Evolutionary conservation across 2,797 vertebrate species (phyloP).

Genomic region (Chlorospingus semifuscus): DNA sequence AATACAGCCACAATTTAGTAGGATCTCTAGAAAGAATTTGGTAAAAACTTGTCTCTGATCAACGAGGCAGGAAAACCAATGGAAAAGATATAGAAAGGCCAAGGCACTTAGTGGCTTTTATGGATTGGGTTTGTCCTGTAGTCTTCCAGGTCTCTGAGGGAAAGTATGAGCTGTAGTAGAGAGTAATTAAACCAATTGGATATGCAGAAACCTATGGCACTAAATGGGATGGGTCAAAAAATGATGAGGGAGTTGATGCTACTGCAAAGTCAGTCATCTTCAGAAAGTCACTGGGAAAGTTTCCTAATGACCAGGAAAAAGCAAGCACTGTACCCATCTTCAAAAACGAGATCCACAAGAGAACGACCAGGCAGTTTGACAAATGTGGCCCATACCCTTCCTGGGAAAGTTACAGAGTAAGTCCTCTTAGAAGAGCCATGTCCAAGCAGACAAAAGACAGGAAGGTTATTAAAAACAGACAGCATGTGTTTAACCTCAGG

Average conservation of each 20-base stretch:
- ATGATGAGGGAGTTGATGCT: not conserved
- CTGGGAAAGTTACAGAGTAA: not conserved
- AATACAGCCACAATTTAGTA: not conserved
- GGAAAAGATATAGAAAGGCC: not conserved
- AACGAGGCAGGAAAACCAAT: not conserved
- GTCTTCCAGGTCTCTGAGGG: not conserved
- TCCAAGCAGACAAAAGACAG: not conserved
- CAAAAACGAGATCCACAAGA: not conserved
- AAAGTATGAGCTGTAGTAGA: not conserved
- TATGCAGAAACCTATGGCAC: not conserved
- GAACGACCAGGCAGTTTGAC: not conserved
- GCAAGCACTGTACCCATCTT: not conserved
- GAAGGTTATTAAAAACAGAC: not conserved
- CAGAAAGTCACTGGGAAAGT: not conserved
- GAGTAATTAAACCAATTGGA: not conserved
- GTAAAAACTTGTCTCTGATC: not conserved
- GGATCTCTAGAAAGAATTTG: not conserved
- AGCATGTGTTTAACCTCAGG: not conserved
- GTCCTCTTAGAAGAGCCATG: not conserved
- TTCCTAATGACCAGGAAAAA: not conserved
- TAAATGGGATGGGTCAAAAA: not conserved
- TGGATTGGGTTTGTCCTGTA: not conserved
- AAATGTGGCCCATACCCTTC: not conserved
- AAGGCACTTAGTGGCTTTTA: not conserved
- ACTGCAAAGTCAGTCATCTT: not conserved